Percentiles rank a stretch among this genome's conserved stretches.
Conservation (phyloP, 2,888 invertebrate species). For the Sussaba pulchella region DNA sequence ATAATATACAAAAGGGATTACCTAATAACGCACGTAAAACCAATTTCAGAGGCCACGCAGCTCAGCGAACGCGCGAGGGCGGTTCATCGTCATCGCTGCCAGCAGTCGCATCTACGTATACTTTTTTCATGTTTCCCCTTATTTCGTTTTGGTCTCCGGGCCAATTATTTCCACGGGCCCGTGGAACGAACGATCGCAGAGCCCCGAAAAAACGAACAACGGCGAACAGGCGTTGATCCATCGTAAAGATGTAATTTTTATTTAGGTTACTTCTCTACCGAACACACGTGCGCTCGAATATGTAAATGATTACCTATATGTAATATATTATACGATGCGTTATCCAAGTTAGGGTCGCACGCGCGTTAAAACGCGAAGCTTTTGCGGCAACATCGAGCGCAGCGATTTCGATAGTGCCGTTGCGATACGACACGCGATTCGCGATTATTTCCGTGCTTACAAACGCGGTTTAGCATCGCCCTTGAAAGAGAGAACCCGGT, state of each 20-base stretch:
- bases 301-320: slow-evolving; percentile 47
- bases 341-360: slow-evolving; percentile 70
- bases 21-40: slow-evolving; percentile 79
- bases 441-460: slow-evolving; percentile 60
- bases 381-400: slow-evolving; percentile 53
- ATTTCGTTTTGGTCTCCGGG: no score
- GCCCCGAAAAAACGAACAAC: no score
- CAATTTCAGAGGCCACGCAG: slow-evolving; percentile 77
- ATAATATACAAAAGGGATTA: slow-evolving; percentile 70
- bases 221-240: no score
- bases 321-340: slow-evolving; percentile 67
- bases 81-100: slow-evolving; percentile 59
- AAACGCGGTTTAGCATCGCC: slow-evolving; percentile 58
- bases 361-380: slow-evolving; percentile 39
- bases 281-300: slow-evolving; percentile 9
- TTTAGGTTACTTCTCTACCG: no score
- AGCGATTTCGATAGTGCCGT: slow-evolving; percentile 68
- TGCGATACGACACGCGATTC: slow-evolving; percentile 68
- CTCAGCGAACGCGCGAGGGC: slow-evolving; percentile 72
- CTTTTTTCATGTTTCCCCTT: no score
- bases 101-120: slow-evolving; percentile 46
- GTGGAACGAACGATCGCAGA: no score
- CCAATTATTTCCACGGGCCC: no score
- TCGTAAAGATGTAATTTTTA: no score
- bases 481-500: slow-evolving; percentile 38